Evolutionary conservation across 2,113 vertebrate species (phyloP).

Genomic region (Ploceus nigricollis): DNA sequence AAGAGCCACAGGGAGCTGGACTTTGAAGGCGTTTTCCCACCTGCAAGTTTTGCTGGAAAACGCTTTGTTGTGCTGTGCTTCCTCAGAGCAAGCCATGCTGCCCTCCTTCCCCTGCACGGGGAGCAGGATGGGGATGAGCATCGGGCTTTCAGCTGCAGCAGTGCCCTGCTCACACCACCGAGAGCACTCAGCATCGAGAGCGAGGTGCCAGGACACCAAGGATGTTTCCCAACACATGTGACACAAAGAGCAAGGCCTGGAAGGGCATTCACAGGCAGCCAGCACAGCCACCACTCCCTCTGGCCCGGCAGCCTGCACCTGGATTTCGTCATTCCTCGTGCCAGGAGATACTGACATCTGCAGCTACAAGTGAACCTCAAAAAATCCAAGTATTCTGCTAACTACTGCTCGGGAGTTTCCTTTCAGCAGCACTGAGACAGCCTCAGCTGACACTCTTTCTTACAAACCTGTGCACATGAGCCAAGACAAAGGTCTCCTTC

Average conservation of each 20-base stretch:
- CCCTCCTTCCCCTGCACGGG: neutral
- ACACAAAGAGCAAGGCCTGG: neutral
- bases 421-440: neutral
- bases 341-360: neutral
- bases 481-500: neutral
- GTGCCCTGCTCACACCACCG: fast-evolving
- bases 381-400: neutral
- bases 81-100: neutral
- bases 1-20: neutral
- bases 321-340: neutral
- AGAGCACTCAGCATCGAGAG: fast-evolving
- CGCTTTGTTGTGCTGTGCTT: neutral
- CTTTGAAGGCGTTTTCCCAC: neutral
- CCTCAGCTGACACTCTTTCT: neutral
- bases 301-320: neutral
- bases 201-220: fast-evolving
- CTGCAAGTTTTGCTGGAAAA: neutral
- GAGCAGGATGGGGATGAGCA: fast-evolving
- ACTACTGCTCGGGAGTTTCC: neutral
- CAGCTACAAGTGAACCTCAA: neutral
- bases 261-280: neutral
- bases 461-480: neutral
- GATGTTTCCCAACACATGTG: fast-evolving
- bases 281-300: neutral
- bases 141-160: fast-evolving